Evolutionary conservation across 1,140 invertebrate genomes (phyloP).

Genomic region (Hydropsyche tenuis): DNA sequence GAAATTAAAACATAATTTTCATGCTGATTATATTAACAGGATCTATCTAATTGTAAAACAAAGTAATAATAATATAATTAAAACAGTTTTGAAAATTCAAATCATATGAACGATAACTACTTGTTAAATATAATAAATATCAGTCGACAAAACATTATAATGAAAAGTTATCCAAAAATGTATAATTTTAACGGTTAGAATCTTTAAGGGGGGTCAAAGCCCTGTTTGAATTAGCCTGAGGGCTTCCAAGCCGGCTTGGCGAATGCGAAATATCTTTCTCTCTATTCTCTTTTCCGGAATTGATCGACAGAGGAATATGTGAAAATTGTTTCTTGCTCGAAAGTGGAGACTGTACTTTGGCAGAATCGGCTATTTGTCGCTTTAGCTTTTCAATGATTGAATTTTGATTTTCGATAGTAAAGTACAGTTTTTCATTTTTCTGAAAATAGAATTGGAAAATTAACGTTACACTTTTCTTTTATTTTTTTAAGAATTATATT

Average conservation of each 20-base stretch:
- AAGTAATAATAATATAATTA: too few species aligned
- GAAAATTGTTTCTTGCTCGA: constrained; percentile 37
- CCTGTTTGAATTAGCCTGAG: constrained; percentile 21
- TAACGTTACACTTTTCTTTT: neutral
- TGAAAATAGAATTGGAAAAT: neutral
- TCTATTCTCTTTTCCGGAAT: constrained; percentile 42
- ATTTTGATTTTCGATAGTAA: constrained; percentile 40
- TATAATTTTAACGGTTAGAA: constrained; percentile 40
- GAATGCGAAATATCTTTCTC: constrained; percentile 36
- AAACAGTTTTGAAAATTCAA: too few species aligned
- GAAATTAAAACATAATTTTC: too few species aligned
- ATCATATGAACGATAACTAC: too few species aligned
- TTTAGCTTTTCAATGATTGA: constrained; percentile 42
- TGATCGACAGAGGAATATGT: neutral
- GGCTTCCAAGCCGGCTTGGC: constrained; percentile 30
- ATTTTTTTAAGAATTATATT: neutral
- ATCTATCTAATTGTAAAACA: too few species aligned
- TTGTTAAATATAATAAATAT: too few species aligned
- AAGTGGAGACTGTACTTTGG: constrained; percentile 28
- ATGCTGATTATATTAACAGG: too few species aligned
- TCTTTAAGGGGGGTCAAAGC: constrained; percentile 37
- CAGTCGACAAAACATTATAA: neutral
- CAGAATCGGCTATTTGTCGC: constrained; percentile 23
- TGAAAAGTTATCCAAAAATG: too few species aligned
- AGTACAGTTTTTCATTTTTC: constrained; percentile 43